Evolutionary conservation across 2,888 invertebrate species (phyloP).

Genomic region (Tribolium freemani): DNA sequence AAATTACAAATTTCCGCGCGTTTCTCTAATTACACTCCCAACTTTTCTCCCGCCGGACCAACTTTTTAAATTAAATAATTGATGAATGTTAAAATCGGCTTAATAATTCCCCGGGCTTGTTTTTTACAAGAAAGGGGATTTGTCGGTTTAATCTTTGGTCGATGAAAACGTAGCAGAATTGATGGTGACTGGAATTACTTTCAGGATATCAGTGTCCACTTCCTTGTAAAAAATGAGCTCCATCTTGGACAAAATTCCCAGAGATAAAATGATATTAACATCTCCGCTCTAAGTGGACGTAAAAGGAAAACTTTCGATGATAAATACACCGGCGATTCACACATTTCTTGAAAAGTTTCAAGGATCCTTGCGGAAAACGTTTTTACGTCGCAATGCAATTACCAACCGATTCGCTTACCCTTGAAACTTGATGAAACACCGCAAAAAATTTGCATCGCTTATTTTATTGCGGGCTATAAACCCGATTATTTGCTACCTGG

Average conservation of each 20-base stretch:
- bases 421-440: neutral
- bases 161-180: constrained; percentile 46
- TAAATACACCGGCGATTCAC: constrained; percentile 19
- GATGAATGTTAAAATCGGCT: constrained; percentile 24
- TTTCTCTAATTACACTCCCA: constrained; percentile 20
- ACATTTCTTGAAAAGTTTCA: constrained; percentile 10
- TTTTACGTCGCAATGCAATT: constrained; percentile 1
- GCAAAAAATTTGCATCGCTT: constrained; percentile 9
- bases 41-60: neutral
- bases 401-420: neutral
- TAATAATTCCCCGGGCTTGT: neutral
- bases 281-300: constrained; percentile 16
- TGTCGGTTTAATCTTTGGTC: constrained; percentile 49
- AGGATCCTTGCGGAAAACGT: neutral
- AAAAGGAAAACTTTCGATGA: constrained; percentile 19
- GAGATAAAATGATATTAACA: constrained; percentile 18
- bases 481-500: neutral
- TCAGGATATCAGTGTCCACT: constrained; percentile 39
- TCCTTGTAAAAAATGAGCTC: constrained; percentile 28
- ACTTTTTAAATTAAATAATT: constrained; percentile 34
- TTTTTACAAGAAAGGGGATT: constrained; percentile 37
- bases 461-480: constrained; percentile 5
- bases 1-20: neutral
- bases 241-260: constrained; percentile 3
- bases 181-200: constrained; percentile 50